Percentiles rank a stretch among this genome's conserved stretches.
Evolutionary conservation across 2,797 vertebrate genomes (phyloP).

Genomic region (Champsocephalus gunnari): DNA sequence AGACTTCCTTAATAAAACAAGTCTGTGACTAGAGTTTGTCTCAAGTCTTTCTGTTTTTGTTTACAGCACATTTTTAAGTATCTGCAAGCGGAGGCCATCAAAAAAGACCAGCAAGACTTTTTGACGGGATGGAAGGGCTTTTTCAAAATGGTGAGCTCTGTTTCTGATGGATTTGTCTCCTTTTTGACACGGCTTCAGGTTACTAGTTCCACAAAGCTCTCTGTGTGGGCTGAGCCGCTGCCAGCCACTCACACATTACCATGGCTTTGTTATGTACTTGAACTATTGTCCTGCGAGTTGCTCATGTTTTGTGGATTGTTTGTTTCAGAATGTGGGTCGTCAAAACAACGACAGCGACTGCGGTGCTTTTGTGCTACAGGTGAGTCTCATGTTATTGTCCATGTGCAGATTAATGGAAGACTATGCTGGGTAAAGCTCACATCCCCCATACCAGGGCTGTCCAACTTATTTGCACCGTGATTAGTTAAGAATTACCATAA

Average conservation of each 20-base stretch:
- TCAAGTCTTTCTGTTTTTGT: neutral
- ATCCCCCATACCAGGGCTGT: too few species aligned
- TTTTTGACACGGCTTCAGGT: neutral
- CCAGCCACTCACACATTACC: neutral
- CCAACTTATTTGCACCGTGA: too few species aligned
- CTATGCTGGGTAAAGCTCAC: too few species aligned
- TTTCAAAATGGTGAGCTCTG: constrained; percentile 91
- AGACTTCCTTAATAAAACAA: neutral
- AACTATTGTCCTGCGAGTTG: neutral
- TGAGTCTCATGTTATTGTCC: constrained; percentile 67
- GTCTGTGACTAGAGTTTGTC: neutral
- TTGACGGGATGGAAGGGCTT: constrained; percentile 91
- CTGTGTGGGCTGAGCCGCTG: neutral
- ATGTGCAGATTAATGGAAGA: neutral
- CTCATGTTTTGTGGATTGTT: constrained; percentile 1
- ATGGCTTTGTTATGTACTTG: neutral
- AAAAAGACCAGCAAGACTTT: constrained; percentile 91
- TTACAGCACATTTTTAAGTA: constrained; percentile 95
- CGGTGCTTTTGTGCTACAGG: constrained; percentile 94
- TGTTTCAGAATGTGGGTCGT: constrained; percentile 91
- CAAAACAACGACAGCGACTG: constrained; percentile 97
- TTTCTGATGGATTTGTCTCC: neutral
- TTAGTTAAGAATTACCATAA: too few species aligned
- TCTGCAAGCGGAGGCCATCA: constrained; percentile 93
- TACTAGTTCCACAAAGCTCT: neutral